Evolutionary conservation across 2,113 vertebrate species (phyloP).

Genomic region (Strix uralensis): DNA sequence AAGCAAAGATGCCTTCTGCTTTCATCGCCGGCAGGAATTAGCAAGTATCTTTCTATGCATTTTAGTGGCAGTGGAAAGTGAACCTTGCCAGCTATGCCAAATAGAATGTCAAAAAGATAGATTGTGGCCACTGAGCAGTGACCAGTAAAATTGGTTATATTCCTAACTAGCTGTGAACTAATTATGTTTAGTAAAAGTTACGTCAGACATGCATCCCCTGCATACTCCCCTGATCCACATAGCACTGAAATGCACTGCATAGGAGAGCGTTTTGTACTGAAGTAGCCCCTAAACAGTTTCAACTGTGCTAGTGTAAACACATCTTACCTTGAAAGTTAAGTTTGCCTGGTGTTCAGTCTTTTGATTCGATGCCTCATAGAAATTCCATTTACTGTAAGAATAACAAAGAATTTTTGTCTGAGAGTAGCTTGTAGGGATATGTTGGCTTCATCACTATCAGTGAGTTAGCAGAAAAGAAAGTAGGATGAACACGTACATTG

Average conservation of each 20-base stretch:
- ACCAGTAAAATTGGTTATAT: background rate
- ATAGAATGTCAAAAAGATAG: background rate
- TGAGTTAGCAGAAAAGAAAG: background rate
- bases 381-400: background rate
- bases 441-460: background rate
- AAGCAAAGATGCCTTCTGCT: background rate
- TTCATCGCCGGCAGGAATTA: background rate
- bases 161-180: background rate
- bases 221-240: background rate
- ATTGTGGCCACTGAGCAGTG: background rate
- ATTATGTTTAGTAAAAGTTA: background rate
- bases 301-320: background rate
- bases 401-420: background rate
- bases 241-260: background rate
- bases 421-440: background rate
- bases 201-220: background rate
- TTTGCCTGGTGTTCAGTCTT: background rate
- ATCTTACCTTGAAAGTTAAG: background rate
- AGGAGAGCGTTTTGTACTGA: background rate
- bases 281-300: background rate
- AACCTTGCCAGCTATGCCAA: background rate
- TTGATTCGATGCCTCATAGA: background rate
- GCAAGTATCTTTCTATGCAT: background rate
- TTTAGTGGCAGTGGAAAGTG: background rate
- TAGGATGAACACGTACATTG: fast-evolving